phyloP scores from a whole-genome alignment of 2,888 invertebrate species.

The Neoscelio sp. region DNA sequence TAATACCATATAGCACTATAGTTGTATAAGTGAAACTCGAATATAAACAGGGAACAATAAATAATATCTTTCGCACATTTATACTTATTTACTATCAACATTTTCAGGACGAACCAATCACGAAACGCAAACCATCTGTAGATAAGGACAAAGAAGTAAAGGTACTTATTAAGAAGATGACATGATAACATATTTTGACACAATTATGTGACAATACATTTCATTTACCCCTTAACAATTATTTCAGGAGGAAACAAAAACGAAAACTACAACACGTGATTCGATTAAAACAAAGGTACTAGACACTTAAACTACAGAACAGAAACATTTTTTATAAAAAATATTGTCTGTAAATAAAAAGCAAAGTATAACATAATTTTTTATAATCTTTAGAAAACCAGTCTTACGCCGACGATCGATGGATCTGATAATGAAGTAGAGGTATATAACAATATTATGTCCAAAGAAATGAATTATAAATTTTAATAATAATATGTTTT shows the following conservation, averaged over 20 bases:
- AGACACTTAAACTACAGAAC: conserved; percentile 55
- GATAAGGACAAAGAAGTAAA: conserved; percentile 69
- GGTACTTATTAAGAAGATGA: conserved; percentile 63
- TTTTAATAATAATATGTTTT: too few relatives aligned
- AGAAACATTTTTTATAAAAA: not conserved
- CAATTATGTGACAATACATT: conserved; percentile 5
- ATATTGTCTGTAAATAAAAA: not conserved
- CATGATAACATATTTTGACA: conserved; percentile 3
- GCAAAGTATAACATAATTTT: conserved; percentile 8
- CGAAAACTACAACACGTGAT: conserved; percentile 63
- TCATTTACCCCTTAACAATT: not conserved
- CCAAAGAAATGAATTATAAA: not conserved
- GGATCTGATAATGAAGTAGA: conserved; percentile 60
- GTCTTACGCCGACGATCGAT: conserved; percentile 53
- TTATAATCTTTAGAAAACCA: conserved; percentile 48
- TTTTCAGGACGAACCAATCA: conserved; percentile 53
- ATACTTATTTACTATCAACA: too few relatives aligned
- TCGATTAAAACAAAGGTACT: conserved; percentile 63
- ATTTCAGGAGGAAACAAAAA: conserved; percentile 71
- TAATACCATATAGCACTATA: too few relatives aligned
- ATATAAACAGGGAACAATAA: too few relatives aligned
- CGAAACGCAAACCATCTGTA: conserved; percentile 44
- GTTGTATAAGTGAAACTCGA: too few relatives aligned
- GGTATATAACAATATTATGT: conserved; percentile 47
- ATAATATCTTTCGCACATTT: too few relatives aligned